Percentiles rank a stretch among this genome's conserved stretches.
phyloP scores from a whole-genome alignment of 30 jellyfish, hydroid and myxozoan genomes.

The Chrysaora quinquecirrha region DNA sequence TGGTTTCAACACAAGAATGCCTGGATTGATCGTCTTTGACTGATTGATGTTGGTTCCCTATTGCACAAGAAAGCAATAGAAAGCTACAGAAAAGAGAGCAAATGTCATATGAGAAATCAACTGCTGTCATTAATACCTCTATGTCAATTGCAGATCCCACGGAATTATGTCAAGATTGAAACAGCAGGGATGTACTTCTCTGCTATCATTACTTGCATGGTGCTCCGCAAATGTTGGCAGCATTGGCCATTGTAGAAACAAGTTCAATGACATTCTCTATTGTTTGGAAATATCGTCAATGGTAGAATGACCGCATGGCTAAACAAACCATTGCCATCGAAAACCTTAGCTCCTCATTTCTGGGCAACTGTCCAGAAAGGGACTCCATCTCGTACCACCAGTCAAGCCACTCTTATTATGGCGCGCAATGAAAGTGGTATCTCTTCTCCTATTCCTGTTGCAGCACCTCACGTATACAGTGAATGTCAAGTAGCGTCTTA shows the following conservation, averaged over 20 bases:
- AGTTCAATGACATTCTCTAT: not conserved
- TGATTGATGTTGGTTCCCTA: not conserved
- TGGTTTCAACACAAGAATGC: not conserved
- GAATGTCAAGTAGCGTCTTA: slow-evolving; percentile 4
- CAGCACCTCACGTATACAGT: not conserved
- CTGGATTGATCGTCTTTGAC: not conserved
- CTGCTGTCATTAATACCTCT: not conserved
- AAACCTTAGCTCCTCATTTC: slow-evolving; percentile 30
- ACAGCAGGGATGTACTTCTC: not conserved
- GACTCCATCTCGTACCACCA: not conserved
- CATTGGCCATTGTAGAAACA: not conserved
- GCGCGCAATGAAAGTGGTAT: slow-evolving; percentile 12
- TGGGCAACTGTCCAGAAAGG: slow-evolving; percentile 21
- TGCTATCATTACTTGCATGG: too few species aligned
- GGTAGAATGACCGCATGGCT: slow-evolving; percentile 15
- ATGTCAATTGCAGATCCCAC: not conserved
- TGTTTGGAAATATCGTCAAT: not conserved
- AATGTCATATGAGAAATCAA: not conserved
- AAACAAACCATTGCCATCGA: slow-evolving; percentile 31
- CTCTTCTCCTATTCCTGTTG: slow-evolving; percentile 4
- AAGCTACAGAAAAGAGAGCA: not conserved
- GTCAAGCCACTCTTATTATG: not conserved
- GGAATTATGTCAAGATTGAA: not conserved
- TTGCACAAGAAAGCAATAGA: not conserved
- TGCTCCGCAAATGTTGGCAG: not conserved